Evolutionary conservation across 2,888 invertebrate genomes (phyloP).

Genomic region (Aphidius colemani): DNA sequence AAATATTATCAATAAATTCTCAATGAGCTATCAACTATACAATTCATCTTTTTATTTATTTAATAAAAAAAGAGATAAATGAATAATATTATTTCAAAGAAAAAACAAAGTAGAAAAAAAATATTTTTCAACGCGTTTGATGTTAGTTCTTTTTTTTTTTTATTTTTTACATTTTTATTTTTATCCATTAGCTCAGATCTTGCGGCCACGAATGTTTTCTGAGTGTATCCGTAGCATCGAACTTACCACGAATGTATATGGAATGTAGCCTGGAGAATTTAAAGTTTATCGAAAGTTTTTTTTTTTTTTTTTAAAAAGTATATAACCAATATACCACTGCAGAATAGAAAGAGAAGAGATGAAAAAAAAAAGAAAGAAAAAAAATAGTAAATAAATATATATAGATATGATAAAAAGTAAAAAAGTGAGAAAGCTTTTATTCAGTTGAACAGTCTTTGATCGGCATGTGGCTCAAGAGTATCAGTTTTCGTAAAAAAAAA

Average conservation of each 20-base stretch:
- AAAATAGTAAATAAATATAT: too few species aligned
- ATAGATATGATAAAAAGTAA: too few species aligned
- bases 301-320: not conserved
- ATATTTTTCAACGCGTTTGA: constrained; percentile 23
- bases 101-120: constrained; percentile 21
- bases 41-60: too few species aligned
- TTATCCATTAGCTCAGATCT: constrained; percentile 17
- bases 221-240: not conserved
- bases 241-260: constrained; percentile 9
- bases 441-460: constrained; percentile 16
- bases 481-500: not conserved
- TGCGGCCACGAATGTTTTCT: constrained; percentile 2
- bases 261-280: constrained; percentile 22
- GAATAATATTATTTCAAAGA: not conserved
- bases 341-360: not conserved
- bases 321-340: too few species aligned
- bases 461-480: constrained; percentile 12
- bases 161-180: not conserved
- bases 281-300: constrained; percentile 27
- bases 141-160: constrained; percentile 4
- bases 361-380: not conserved
- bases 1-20: not conserved
- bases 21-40: not conserved
- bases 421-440: constrained; percentile 14
- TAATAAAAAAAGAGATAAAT: not conserved